Evolutionary conservation across 2,113 vertebrate species (phyloP).

Genomic region (Sterna hirundo): DNA sequence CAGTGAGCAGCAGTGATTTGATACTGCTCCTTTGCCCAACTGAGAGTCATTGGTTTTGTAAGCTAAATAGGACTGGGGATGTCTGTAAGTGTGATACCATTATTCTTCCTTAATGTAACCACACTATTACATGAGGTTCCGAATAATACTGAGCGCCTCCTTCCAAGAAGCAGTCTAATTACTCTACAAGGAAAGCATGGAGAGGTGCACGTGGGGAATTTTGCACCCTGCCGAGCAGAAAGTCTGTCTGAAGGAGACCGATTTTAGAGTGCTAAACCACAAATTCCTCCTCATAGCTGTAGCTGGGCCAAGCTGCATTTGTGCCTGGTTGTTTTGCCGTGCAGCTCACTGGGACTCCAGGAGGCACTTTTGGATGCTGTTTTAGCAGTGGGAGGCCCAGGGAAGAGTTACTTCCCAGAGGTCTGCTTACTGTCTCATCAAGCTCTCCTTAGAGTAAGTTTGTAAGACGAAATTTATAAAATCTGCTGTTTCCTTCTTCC

Average conservation of each 20-base stretch:
- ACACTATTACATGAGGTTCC: background rate
- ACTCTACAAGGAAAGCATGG: fast-evolving
- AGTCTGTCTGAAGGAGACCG: fast-evolving
- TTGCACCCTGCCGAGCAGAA: background rate
- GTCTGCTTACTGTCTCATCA: background rate
- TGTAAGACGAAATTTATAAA: background rate
- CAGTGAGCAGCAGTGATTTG: background rate
- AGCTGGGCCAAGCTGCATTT: background rate
- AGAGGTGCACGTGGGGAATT: background rate
- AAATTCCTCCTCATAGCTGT: background rate
- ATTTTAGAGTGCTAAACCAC: background rate
- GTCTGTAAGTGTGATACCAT: background rate
- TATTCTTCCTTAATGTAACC: background rate
- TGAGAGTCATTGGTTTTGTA: background rate
- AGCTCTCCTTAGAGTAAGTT: background rate
- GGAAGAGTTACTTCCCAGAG: background rate
- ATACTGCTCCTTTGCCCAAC: background rate
- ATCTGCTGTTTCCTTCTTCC: background rate
- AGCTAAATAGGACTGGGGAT: background rate
- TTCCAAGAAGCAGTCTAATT: background rate
- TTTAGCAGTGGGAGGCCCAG: background rate
- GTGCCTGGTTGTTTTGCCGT: background rate
- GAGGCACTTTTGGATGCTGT: background rate
- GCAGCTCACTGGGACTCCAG: background rate
- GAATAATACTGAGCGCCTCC: background rate